phyloP scores from a whole-genome alignment of 1,140 invertebrate genomes.

The Spodoptera litura region DNA sequence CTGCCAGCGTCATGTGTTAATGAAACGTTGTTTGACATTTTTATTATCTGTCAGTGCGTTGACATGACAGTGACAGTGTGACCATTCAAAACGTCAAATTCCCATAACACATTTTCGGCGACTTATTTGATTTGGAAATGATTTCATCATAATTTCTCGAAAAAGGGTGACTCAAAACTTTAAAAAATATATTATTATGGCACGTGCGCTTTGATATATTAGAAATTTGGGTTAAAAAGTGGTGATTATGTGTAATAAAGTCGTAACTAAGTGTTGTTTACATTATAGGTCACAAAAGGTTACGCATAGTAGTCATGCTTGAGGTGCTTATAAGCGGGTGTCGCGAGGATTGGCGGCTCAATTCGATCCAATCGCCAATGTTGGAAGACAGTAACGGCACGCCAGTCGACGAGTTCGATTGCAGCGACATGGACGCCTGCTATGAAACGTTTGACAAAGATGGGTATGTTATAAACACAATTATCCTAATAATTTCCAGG shows the following conservation, averaged over 20 bases:
- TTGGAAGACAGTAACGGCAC: conserved; percentile 74
- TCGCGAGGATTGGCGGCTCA: conserved; percentile 63
- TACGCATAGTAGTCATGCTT: conserved; percentile 43
- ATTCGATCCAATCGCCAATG: conserved; percentile 80
- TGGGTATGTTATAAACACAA: conserved; percentile 85
- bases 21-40: neutral
- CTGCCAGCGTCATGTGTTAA: too few species aligned
- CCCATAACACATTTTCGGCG: conserved; percentile 10
- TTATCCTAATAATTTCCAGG: conserved; percentile 25
- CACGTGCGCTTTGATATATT: neutral
- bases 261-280: conserved; percentile 37
- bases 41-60: too few species aligned
- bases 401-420: conserved; percentile 81
- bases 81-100: too few species aligned
- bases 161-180: conserved; percentile 5
- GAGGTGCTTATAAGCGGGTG: conserved; percentile 72
- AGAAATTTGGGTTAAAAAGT: neutral
- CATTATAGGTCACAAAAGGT: conserved; percentile 44
- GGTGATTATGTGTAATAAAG: conserved; percentile 11
- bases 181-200: neutral
- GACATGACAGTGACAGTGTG: conserved; percentile 15
- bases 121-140: conserved; percentile 10
- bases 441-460: conserved; percentile 95
- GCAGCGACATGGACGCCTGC: conserved; percentile 93
- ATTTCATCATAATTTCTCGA: conserved; percentile 20